Base-by-base conservation (phyloP, 2,113 vertebrate genomes). In the Pygoscelis antarcticus region DNA sequence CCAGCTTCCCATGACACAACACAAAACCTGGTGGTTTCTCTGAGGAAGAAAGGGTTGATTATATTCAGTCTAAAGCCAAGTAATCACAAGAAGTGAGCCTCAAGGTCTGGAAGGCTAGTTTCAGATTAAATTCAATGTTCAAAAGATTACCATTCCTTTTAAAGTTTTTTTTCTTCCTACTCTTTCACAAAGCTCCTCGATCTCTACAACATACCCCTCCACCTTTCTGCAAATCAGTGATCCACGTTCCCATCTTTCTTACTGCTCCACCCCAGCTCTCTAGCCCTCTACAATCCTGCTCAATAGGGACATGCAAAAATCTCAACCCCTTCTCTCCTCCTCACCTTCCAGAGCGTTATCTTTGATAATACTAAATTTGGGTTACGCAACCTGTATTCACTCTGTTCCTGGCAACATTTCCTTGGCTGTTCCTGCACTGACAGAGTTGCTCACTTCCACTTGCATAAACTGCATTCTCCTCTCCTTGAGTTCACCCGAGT, bases 401-500 rank as follows among this genome's bases (percentile, higher is more conserved):
- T 40, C 49, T 58, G 25, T 6, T 66, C 38, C 81, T 60, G 36
- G 18, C 38, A 79, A 18, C 9, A 20, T 51, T 61, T 66, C 76
- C 44, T 52, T 36, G 71, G 54, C 83, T 83, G 60, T 16, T 78
- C 72, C 69, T 82, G 55, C 54, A 27, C 58, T 23, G 78, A 29
- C 34, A 55, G 64, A 54, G 47, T 0, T 55, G 58, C 20, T 80
- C 47, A 11, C n/a, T 61, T 64, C 27, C 69, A 27, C 51, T 34
- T 90, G n/a, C 64, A 78, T 1, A 1, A 58, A 6, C 22, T 10
- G 40, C 11, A 2, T 29, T 49, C n/a, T 60, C 72, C 51, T 30
- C 40, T 66, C 57, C 61, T 34, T 0, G 1, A 62, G 70, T 21
- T 65, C 85, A 88, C 70, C 66, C 0, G 0, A 26, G 29, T 27